Conservation (phyloP, 2,113 vertebrate species). For the Jacana jacana region DNA sequence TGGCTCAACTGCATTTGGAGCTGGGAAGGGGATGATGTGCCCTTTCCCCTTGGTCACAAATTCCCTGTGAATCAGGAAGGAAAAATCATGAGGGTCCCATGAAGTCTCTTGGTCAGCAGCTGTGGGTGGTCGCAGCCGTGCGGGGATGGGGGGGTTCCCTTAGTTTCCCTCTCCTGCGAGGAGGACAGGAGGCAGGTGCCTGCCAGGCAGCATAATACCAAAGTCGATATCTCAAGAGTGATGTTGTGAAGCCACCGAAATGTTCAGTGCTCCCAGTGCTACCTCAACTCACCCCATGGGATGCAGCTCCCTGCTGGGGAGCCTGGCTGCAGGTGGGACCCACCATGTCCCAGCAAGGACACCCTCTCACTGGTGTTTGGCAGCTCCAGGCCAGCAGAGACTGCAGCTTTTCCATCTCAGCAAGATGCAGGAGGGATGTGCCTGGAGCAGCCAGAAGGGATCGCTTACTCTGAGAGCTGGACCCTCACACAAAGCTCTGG, state of each 20-base stretch:
- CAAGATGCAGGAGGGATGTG: not conserved
- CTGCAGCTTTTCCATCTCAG: not conserved
- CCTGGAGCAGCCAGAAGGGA: not conserved
- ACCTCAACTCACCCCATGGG: fast-evolving
- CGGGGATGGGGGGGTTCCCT: not conserved
- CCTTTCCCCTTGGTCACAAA: not conserved
- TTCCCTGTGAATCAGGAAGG: not conserved
- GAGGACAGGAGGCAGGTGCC: not conserved
- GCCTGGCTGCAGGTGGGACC: not conserved
- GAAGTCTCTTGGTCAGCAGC: not conserved
- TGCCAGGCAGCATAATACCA: fast-evolving
- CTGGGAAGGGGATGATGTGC: not conserved
- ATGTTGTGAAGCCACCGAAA: not conserved
- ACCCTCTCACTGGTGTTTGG: fast-evolving
- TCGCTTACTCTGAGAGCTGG: fast-evolving
- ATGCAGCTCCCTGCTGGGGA: not conserved
- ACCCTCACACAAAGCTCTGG: not conserved
- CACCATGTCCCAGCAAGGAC: not conserved
- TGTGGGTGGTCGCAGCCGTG: fast-evolving
- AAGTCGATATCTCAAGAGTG: not conserved
- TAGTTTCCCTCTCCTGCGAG: not conserved
- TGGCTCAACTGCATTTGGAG: not conserved
- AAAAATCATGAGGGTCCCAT: not conserved
- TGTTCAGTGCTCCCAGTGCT: fast-evolving
- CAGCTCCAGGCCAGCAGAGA: not conserved